phyloP scores from a whole-genome alignment of 1,140 invertebrate genomes.

The Drosophila murphyi region DNA sequence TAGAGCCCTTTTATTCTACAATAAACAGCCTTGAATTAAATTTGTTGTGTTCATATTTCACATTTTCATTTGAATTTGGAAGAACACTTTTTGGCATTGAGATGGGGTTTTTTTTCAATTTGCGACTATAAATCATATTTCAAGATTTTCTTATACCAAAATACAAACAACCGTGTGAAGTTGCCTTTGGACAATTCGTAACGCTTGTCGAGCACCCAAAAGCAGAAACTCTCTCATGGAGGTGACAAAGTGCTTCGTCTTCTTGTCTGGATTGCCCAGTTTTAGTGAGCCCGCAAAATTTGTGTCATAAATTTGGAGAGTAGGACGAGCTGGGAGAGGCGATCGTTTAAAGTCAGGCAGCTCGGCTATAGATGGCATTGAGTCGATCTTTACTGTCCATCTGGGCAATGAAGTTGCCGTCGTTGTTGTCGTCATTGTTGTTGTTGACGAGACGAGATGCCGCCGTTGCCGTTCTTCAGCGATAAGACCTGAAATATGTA shows the following conservation, averaged over 20 bases:
- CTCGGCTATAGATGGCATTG: constrained; percentile 62
- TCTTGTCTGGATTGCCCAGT: constrained; percentile 5
- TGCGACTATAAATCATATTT: too few relatives aligned
- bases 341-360: constrained; percentile 52
- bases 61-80: too few relatives aligned
- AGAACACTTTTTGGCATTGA: too few relatives aligned
- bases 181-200: constrained; percentile 27
- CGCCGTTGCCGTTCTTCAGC: constrained; percentile 26
- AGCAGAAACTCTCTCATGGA: constrained; percentile 11
- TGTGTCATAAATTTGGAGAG: constrained; percentile 42
- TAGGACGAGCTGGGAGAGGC: constrained; percentile 22
- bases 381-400: constrained; percentile 64
- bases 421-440: constrained; percentile 23
- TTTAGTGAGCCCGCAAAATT: constrained; percentile 26
- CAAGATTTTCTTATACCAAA: background rate
- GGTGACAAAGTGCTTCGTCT: constrained; percentile 24
- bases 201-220: constrained; percentile 10
- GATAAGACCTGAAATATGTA: constrained; percentile 69
- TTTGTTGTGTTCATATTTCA: too few relatives aligned
- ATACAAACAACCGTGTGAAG: constrained; percentile 11
- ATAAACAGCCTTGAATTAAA: too few relatives aligned
- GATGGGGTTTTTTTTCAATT: too few relatives aligned
- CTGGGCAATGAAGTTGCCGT: constrained; percentile 64
- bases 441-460: constrained; percentile 26
- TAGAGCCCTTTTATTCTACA: too few relatives aligned